phyloP scores from a whole-genome alignment of 2,797 vertebrate genomes.

The Glossophaga mutica region DNA sequence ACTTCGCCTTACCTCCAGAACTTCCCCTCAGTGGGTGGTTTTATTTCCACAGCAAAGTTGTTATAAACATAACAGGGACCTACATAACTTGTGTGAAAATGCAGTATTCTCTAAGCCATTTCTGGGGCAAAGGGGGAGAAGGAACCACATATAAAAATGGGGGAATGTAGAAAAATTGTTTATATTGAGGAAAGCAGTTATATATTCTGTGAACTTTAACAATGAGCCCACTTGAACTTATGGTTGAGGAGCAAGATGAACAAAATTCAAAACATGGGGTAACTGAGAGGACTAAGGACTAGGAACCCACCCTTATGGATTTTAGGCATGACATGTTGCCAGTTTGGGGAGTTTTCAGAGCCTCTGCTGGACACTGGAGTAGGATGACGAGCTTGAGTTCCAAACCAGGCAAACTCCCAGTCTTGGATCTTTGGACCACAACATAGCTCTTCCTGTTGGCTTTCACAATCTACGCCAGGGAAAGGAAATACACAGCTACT shows the following conservation, averaged over 20 bases:
- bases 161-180: not conserved
- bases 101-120: not conserved
- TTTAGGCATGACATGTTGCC: not conserved
- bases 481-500: not conserved
- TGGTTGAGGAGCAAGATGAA: not conserved
- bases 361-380: not conserved
- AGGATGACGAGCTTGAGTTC: not conserved
- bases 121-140: not conserved
- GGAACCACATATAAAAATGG: not conserved
- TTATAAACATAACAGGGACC: not conserved
- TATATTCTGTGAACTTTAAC: not conserved
- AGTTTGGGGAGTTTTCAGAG: not conserved
- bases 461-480: not conserved
- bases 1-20: not conserved
- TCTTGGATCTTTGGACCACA: not conserved
- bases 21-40: not conserved
- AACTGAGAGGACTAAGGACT: not conserved
- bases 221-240: not conserved
- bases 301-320: not conserved
- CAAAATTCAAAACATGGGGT: not conserved
- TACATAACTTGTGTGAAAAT: not conserved
- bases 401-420: not conserved
- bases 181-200: not conserved
- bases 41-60: not conserved
- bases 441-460: not conserved